Conservation (phyloP, 2,113 vertebrate species). For the Cynoglossus semilaevis region DNA sequence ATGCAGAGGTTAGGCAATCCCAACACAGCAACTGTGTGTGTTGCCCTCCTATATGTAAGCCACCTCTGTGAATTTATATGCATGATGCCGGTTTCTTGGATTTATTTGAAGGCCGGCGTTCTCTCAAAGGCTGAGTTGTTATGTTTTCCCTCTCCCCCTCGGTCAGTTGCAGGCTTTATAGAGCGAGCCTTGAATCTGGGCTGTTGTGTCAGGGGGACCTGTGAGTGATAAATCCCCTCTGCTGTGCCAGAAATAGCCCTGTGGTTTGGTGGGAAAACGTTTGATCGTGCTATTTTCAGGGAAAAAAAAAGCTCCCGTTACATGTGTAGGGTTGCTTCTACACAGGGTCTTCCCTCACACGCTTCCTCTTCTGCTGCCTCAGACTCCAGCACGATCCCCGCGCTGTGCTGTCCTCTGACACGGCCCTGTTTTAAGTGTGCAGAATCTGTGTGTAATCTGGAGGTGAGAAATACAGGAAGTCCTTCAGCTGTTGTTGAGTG, state of each 20-base stretch:
- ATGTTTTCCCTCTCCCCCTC: slow-evolving; percentile 53
- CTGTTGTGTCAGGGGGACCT: slow-evolving; percentile 57
- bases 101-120: slow-evolving; percentile 59
- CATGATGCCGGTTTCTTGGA: slow-evolving; percentile 57
- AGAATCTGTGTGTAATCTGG: slow-evolving; percentile 27
- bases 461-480: slow-evolving; percentile 11
- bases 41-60: slow-evolving; percentile 36
- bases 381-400: slow-evolving; percentile 4
- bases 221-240: slow-evolving; percentile 62
- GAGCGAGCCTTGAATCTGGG: slow-evolving; percentile 53
- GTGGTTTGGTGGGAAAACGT: slow-evolving; percentile 48
- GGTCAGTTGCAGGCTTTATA: slow-evolving; percentile 66
- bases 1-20: slow-evolving; percentile 48
- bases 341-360: slow-evolving; percentile 36
- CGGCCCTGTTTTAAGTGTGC: slow-evolving; percentile 23
- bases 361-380: slow-evolving; percentile 10
- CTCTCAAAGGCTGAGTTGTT: slow-evolving; percentile 61
- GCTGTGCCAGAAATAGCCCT: slow-evolving; percentile 70
- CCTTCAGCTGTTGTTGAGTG: slow-evolving; percentile 26
- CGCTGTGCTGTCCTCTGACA: neutral
- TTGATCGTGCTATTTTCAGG: slow-evolving; percentile 66
- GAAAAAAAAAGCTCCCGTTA: slow-evolving; percentile 28
- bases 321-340: slow-evolving; percentile 26
- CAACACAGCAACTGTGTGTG: slow-evolving; percentile 46
- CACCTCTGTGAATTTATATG: slow-evolving; percentile 65